Evolutionary conservation across 2,888 invertebrate species (phyloP).

Genomic region (Blera fallax): DNA sequence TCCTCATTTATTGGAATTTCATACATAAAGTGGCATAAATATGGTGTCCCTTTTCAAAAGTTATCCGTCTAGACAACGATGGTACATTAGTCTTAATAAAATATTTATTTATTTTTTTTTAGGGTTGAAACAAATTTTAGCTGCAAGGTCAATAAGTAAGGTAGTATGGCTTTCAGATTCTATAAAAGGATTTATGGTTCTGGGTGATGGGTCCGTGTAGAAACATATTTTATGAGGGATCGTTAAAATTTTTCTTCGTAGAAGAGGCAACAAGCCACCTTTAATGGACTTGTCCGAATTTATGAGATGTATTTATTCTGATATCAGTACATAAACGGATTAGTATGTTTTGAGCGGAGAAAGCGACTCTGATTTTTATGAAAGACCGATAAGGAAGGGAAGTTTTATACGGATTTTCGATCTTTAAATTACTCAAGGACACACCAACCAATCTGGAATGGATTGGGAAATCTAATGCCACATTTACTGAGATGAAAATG

Average conservation of each 20-base stretch:
- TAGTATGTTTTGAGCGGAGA: neutral
- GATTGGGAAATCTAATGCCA: too few species aligned
- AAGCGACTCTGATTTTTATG: neutral
- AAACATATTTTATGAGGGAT: neutral
- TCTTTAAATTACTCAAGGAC: too few species aligned
- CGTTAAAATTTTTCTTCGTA: neutral
- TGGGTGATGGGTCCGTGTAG: neutral
- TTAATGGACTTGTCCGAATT: neutral
- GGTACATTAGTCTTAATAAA: conserved; percentile 9
- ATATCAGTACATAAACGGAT: neutral
- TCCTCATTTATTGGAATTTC: neutral
- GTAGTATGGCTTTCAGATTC: neutral
- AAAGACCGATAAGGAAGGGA: too few species aligned
- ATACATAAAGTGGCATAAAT: neutral
- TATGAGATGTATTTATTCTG: neutral
- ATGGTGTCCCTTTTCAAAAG: neutral
- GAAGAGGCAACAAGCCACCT: neutral
- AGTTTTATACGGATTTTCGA: too few species aligned
- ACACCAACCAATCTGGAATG: too few species aligned
- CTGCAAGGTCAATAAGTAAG: neutral
- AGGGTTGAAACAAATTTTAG: neutral
- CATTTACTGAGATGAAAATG: too few species aligned
- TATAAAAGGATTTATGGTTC: conserved; percentile 13
- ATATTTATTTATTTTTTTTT: conserved; percentile 15
- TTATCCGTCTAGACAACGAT: conserved; percentile 9